Evolutionary conservation across 2,113 vertebrate genomes (phyloP).

Genomic region (Odontesthes bonariensis): DNA sequence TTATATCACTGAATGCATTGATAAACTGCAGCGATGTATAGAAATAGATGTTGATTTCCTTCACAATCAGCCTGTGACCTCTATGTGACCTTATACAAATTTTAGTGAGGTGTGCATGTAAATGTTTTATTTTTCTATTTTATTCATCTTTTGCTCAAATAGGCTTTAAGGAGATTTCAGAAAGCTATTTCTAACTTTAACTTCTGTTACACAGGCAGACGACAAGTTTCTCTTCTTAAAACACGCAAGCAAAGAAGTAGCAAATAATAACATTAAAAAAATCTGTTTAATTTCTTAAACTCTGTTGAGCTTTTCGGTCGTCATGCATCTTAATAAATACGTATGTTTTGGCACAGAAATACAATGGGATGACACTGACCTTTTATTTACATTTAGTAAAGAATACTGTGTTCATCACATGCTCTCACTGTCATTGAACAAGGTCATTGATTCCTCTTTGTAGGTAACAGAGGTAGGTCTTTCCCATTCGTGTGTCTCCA

Average conservation of each 20-base stretch:
- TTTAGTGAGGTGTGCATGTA: conserved; percentile 4
- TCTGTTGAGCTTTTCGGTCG: background rate
- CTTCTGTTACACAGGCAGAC: background rate
- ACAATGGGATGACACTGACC: conserved; percentile 3
- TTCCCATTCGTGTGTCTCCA: background rate
- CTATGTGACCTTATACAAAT: background rate
- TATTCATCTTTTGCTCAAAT: conserved; percentile 5
- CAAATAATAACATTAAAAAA: no score
- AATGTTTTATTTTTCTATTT: background rate
- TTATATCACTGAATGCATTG: no score
- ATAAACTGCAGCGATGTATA: no score
- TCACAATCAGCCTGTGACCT: conserved; percentile 16
- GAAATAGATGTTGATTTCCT: background rate
- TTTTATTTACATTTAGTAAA: background rate
- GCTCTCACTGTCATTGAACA: background rate
- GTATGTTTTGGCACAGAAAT: background rate
- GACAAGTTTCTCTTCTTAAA: no score
- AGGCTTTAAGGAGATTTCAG: conserved; percentile 19
- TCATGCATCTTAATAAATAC: background rate
- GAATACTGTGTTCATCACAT: background rate
- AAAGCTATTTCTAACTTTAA: conserved; percentile 14
- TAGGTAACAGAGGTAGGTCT: conserved; percentile 16
- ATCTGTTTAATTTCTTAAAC: no score
- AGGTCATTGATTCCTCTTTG: background rate
- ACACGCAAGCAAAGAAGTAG: no score